Evolutionary conservation across 2,113 vertebrate genomes (phyloP).

Genomic region (Ardeotis arabs): DNA sequence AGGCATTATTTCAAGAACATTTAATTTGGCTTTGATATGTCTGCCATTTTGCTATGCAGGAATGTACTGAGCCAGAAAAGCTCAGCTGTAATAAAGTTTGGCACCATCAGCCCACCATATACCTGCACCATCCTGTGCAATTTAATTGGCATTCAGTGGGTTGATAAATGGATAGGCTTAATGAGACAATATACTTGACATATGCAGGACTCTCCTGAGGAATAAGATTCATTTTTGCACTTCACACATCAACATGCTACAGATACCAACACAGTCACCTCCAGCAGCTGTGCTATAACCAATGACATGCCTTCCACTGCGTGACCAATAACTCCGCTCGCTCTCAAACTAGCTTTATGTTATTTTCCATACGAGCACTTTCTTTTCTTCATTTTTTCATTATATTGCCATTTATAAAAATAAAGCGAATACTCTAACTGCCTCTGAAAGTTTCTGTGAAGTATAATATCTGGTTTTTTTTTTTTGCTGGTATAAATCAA

Average conservation of each 20-base stretch:
- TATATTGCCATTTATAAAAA: neutral
- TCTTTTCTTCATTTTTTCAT: neutral
- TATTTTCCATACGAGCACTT: neutral
- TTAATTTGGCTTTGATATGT: constrained; percentile 79
- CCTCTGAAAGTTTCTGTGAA: neutral
- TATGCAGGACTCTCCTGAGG: constrained; percentile 91
- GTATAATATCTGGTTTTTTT: neutral
- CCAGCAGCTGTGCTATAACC: constrained; percentile 76
- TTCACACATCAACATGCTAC: constrained; percentile 85
- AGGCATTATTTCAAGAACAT: constrained; percentile 80
- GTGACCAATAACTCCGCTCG: constrained; percentile 64
- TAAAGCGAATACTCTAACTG: neutral
- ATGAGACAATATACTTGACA: constrained; percentile 94
- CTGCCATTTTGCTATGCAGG: constrained; percentile 76
- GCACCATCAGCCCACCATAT: constrained; percentile 84
- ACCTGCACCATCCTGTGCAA: constrained; percentile 91
- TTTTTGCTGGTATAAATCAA: neutral
- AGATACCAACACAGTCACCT: constrained; percentile 86
- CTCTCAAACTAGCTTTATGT: constrained; percentile 22
- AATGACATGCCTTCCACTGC: constrained; percentile 65
- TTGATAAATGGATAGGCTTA: constrained; percentile 95
- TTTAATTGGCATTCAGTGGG: constrained; percentile 93
- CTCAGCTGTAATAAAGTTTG: constrained; percentile 89
- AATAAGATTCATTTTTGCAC: constrained; percentile 87
- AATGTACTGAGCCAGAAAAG: constrained; percentile 79